phyloP scores from a whole-genome alignment of 2,113 vertebrate genomes.

The Erythrolamprus reginae region DNA sequence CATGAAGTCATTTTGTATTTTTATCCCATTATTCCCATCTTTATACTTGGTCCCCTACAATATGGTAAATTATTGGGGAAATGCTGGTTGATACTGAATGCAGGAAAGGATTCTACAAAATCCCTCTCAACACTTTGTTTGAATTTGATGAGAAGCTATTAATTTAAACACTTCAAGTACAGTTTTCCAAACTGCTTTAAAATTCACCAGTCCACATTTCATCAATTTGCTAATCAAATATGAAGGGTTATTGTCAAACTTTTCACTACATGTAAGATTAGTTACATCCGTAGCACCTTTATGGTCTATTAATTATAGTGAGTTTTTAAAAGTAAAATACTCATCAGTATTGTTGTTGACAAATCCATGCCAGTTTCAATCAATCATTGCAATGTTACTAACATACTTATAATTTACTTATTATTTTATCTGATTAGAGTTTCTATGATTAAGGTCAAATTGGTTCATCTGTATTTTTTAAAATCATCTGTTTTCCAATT shows the following conservation, averaged over 20 bases:
- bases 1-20: background rate
- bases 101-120: background rate
- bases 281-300: background rate
- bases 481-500: background rate
- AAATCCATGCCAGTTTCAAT: background rate
- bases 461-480: background rate
- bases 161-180: background rate
- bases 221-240: background rate
- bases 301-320: background rate
- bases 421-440: background rate
- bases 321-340: background rate
- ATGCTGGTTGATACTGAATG: background rate
- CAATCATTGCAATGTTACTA: background rate
- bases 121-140: background rate
- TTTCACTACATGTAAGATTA: background rate
- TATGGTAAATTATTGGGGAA: background rate
- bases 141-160: background rate
- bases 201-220: background rate
- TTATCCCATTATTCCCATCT: background rate
- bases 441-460: background rate
- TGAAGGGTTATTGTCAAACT: background rate
- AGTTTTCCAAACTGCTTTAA: background rate
- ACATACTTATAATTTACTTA: background rate
- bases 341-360: background rate
- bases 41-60: background rate